These are phyloP conservation scores for Baccha elongata DNA, from an alignment of 2,888 invertebrate species.

Conservation along the genomic window DNA sequence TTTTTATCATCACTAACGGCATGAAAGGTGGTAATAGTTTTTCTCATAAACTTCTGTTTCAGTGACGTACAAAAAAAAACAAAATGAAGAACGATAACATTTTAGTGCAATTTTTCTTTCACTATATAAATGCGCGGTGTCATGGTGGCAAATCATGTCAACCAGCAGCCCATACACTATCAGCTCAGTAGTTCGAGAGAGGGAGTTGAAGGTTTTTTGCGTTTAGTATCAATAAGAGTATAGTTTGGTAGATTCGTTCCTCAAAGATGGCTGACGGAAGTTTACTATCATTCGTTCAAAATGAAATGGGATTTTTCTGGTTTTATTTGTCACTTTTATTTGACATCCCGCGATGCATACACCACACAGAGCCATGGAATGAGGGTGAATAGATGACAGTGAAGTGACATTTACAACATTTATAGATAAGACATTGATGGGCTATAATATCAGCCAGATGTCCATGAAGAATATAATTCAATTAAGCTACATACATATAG, in stretches of 20 bases:
- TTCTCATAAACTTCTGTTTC: conserved; percentile 59
- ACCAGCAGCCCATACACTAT: background rate
- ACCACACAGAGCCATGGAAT: background rate
- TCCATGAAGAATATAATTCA: conserved; percentile 28
- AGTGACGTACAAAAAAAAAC: background rate
- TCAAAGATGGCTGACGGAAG: conserved; percentile 4
- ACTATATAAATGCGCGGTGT: conserved; percentile 21
- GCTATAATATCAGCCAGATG: conserved; percentile 6
- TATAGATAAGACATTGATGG: conserved; percentile 4
- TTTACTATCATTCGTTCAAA: conserved; percentile 11
- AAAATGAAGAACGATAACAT: conserved; percentile 37
- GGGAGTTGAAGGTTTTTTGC: conserved; percentile 6
- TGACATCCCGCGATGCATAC: conserved; percentile 36
- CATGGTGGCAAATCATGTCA: conserved; percentile 29
- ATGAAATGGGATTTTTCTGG: conserved; percentile 46
- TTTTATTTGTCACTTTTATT: conserved; percentile 56
- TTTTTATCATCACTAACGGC: conserved; percentile 20
- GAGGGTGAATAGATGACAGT: background rate
- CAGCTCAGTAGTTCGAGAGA: background rate
- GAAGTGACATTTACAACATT: conserved; percentile 26
- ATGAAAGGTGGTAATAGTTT: conserved; percentile 65
- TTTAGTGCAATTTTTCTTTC: conserved; percentile 57
- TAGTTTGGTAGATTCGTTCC: conserved; percentile 15
- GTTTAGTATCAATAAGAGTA: conserved; percentile 35
- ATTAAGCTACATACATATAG: conserved; percentile 13